Conservation (phyloP, 2,888 invertebrate species). For the Zhuqinia jingwanae region DNA sequence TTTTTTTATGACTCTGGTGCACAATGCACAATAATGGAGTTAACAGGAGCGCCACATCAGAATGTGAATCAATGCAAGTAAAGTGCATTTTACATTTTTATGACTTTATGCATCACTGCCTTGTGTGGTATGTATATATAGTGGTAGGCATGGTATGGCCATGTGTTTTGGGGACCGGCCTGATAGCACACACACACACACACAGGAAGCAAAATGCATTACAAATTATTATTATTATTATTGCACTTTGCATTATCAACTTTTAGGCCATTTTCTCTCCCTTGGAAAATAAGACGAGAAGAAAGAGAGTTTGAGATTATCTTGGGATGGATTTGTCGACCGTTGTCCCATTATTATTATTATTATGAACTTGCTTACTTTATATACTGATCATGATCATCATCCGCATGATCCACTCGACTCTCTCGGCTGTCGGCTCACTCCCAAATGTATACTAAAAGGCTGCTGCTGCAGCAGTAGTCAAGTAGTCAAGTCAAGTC, state of each 20-base stretch:
- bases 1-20: not conserved
- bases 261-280: not conserved
- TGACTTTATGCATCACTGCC: conserved; percentile 27
- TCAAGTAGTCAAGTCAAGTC: not conserved
- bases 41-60: not conserved
- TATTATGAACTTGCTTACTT: not conserved
- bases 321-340: conserved; percentile 26
- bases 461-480: not conserved
- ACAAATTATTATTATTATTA: conserved; percentile 29
- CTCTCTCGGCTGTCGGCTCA: too few relatives aligned
- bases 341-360: not conserved
- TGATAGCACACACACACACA: conserved; percentile 6
- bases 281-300: not conserved
- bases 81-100: conserved; percentile 43
- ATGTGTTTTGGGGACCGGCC: not conserved
- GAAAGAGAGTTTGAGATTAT: conserved; percentile 30
- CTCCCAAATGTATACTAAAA: conserved; percentile 16
- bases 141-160: not conserved
- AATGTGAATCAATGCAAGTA: conserved; percentile 21
- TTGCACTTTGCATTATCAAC: conserved; percentile 44
- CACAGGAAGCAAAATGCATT: conserved; percentile 18
- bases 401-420: conserved; percentile 3
- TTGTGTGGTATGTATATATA: not conserved
- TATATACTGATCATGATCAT: not conserved
- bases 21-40: not conserved